Evolutionary conservation across 2,888 invertebrate species (phyloP), one percentile per base, ranked within the genome.

Genomic region (Nipponacmea schrenckii): DNA sequence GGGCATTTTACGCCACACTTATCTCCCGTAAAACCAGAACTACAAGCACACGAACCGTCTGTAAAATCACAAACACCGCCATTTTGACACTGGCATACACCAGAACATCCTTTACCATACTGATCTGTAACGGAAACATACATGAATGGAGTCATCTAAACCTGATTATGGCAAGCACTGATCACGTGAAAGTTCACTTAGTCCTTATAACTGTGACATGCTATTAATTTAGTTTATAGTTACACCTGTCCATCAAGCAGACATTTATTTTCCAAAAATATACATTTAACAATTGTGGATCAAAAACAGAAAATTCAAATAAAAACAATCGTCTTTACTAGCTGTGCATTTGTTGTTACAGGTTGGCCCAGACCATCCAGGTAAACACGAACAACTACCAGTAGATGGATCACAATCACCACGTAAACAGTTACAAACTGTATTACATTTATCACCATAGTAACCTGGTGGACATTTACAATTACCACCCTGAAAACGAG

Each of bases 321-420:
- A n/a, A n/a, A n/a, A n/a, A n/a, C n/a, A n/a, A n/a, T n/a, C n/a
- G 39, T 2, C 39, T 69, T 46, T 77, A 77, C 81, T 74, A 62
- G 46, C 20, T 48, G 75, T 73, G 79, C 84, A 85, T 0, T 81
- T 77, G 14, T 63, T 75, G 56, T 83, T 81, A 78, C 86, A 85
- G 24, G 64, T 67, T 15, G 74, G 73, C 1, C 81, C 83, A 39
- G 50, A 75, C 84, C 84, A 85, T 2, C 85, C 85, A 0, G 76
- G 72, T 15, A 69, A 69, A 74, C 85, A 86, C 14, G 62, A 62
- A 81, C 85, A 78, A 31, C 65, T 56, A 69, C 78, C 80, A 72
- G 78, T 72, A 8, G 27, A 45, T 20, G 67, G 67, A 66, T 78
- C 48, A 73, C 83, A 82, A 0, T 24, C 64, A 1, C 82, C 80